Percentiles rank a stretch among this genome's conserved stretches.
Evolutionary conservation across 1,140 invertebrate species (phyloP).

Genomic region (Latrodectus geometricus): DNA sequence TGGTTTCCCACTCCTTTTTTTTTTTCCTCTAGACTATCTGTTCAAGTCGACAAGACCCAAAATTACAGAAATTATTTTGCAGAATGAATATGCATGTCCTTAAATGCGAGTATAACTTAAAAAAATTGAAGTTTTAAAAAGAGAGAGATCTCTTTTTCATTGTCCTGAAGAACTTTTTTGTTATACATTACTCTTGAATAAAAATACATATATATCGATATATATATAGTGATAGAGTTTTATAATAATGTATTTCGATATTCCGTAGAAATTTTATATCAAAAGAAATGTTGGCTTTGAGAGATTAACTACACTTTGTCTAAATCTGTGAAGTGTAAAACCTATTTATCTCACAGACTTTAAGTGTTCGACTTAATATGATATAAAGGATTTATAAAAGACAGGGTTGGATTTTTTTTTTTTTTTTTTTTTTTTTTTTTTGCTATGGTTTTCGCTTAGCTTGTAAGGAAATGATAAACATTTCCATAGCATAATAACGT

Average conservation of each 20-base stretch:
- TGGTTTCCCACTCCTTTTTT: conserved; percentile 33
- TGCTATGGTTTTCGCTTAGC: no score
- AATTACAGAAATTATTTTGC: conserved; percentile 62
- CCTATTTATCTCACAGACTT: neutral
- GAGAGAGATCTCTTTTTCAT: conserved; percentile 14
- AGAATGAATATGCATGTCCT: conserved; percentile 55
- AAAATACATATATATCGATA: neutral
- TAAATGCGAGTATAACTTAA: conserved; percentile 55
- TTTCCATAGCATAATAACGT: no score
- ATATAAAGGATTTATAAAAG: neutral
- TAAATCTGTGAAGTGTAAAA: neutral
- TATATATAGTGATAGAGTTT: neutral
- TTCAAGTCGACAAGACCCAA: conserved; percentile 31
- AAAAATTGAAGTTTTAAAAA: conserved; percentile 21
- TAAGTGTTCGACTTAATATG: neutral
- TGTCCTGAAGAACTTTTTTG: neutral
- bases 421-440: no score
- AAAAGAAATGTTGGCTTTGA: neutral
- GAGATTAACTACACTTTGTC: neutral
- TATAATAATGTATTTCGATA: neutral
- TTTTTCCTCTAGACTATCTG: conserved; percentile 36
- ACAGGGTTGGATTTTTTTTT: neutral
- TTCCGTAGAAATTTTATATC: neutral
- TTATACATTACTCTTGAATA: neutral
- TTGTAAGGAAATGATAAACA: no score